Evolutionary conservation across 2,888 invertebrate species (phyloP).

Genomic region (Gerris lacustris): DNA sequence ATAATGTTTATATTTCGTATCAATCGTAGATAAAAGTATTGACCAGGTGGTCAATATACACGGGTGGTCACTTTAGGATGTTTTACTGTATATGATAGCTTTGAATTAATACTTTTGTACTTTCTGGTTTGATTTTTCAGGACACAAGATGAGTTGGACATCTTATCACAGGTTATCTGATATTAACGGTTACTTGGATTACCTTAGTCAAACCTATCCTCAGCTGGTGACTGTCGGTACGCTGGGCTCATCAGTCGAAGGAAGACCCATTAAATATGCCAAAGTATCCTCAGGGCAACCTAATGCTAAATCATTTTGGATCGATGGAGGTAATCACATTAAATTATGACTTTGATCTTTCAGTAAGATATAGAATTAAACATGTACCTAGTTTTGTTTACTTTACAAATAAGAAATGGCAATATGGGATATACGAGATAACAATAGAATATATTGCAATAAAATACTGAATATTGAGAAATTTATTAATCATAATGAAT

Average conservation of each 20-base stretch:
- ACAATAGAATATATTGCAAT: too few relatives aligned
- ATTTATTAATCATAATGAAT: too few relatives aligned
- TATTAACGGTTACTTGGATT: slow-evolving; percentile 58
- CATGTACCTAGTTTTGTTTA: background rate
- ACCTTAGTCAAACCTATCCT: slow-evolving; percentile 57
- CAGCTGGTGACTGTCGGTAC: slow-evolving; percentile 56
- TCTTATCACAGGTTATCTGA: slow-evolving; percentile 59
- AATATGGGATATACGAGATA: too few relatives aligned
- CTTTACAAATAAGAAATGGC: background rate
- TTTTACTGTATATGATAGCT: too few relatives aligned
- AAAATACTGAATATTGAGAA: too few relatives aligned
- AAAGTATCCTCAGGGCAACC: slow-evolving; percentile 33
- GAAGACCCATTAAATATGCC: slow-evolving; percentile 55
- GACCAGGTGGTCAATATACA: too few relatives aligned
- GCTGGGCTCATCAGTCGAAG: slow-evolving; percentile 63
- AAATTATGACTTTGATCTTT: background rate
- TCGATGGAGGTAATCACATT: slow-evolving; percentile 37
- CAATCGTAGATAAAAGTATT: too few relatives aligned
- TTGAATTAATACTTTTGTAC: too few relatives aligned
- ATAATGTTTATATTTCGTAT: too few relatives aligned
- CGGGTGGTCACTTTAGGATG: too few relatives aligned
- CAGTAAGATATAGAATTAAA: background rate
- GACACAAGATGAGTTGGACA: slow-evolving; percentile 59
- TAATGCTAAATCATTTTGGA: slow-evolving; percentile 37
- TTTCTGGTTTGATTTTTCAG: slow-evolving; percentile 30